These are phyloP conservation scores for Ptychochromis oligacanthus DNA, from an alignment of 2,113 vertebrate genomes.

Conservation along the genomic window DNA sequence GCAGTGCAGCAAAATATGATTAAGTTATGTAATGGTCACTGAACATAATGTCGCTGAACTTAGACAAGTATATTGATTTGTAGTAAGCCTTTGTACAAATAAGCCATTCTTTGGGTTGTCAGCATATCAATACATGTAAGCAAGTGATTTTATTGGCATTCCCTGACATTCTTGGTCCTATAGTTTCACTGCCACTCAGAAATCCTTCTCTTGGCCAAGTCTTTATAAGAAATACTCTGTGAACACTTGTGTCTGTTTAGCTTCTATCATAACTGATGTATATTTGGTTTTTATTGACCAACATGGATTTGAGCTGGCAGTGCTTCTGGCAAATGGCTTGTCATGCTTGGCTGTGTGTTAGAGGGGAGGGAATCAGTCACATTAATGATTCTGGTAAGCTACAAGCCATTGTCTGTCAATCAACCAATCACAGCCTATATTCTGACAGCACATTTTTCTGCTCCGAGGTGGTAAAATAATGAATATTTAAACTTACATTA, in stretches of 20 bases:
- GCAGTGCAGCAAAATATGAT: slow-evolving; percentile 24
- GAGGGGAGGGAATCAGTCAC: slow-evolving; percentile 9
- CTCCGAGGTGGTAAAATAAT: slow-evolving; percentile 2
- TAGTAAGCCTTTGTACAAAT: slow-evolving; percentile 75
- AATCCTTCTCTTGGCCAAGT: slow-evolving; percentile 36
- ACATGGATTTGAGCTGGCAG: neutral
- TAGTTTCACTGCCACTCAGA: slow-evolving; percentile 50
- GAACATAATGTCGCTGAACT: slow-evolving; percentile 55
- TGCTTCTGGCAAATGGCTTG: slow-evolving; percentile 9
- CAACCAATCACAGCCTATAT: neutral
- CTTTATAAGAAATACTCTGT: neutral
- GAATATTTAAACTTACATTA: neutral
- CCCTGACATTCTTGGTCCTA: slow-evolving; percentile 45
- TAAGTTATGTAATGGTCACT: slow-evolving; percentile 35
- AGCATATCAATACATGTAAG: slow-evolving; percentile 68
- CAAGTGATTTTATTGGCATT: slow-evolving; percentile 54
- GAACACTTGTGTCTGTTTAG: neutral
- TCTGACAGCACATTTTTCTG: slow-evolving; percentile 2
- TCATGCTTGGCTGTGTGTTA: slow-evolving; percentile 4
- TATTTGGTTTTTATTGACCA: neutral
- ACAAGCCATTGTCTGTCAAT: slow-evolving; percentile 17
- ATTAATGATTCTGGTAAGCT: slow-evolving; percentile 14
- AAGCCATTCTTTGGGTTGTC: slow-evolving; percentile 64
- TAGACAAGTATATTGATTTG: slow-evolving; percentile 65
- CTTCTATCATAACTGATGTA: neutral